Conservation (phyloP, 2,888 invertebrate genomes). For the Eumerus sabulonum region DNA sequence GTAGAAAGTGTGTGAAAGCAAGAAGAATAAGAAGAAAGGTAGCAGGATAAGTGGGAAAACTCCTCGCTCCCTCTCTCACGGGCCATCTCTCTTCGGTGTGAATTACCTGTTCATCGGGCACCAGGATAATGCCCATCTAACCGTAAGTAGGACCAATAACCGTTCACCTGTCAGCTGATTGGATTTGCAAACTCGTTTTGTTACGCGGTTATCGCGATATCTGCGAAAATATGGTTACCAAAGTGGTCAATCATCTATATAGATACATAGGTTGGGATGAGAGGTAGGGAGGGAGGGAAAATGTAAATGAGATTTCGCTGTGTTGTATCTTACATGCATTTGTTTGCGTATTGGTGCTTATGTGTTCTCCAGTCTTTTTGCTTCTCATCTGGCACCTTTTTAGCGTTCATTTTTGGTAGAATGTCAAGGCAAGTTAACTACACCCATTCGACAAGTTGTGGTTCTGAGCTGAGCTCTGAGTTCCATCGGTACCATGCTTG, state of each 20-base stretch:
- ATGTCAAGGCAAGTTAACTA: slow-evolving; percentile 48
- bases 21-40: neutral
- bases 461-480: slow-evolving; percentile 21
- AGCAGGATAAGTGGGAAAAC: neutral
- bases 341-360: too few relatives aligned
- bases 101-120: slow-evolving; percentile 31
- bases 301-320: slow-evolving; percentile 37
- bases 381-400: slow-evolving; percentile 24
- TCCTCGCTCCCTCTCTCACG: slow-evolving; percentile 11
- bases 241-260: too few relatives aligned
- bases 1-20: neutral
- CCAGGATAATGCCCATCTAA: slow-evolving; percentile 45
- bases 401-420: slow-evolving; percentile 16
- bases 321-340: neutral
- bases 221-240: slow-evolving; percentile 35
- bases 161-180: slow-evolving; percentile 23
- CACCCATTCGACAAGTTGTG: slow-evolving; percentile 47
- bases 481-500: slow-evolving; percentile 21
- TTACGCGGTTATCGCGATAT: neutral
- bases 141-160: slow-evolving; percentile 37
- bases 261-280: too few relatives aligned
- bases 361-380: slow-evolving; percentile 13
- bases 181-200: neutral
- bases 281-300: neutral
- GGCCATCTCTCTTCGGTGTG: slow-evolving; percentile 22